Conservation (phyloP, 2,113 vertebrate genomes). For the Coturnix japonica region DNA sequence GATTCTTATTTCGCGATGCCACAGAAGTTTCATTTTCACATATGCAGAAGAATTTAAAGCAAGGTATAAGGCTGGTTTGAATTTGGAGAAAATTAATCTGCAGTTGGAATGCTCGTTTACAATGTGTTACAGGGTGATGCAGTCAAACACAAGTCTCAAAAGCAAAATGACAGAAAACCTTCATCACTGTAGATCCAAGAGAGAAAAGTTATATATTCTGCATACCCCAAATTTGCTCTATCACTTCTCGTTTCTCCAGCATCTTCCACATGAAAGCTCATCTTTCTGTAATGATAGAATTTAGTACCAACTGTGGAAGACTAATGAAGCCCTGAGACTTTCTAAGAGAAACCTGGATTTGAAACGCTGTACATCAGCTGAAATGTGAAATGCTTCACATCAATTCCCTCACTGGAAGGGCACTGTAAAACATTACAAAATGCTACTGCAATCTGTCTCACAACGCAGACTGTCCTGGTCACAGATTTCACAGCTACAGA, state of each 20-base stretch:
- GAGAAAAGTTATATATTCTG: not conserved
- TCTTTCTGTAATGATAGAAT: not conserved
- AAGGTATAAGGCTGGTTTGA: not conserved
- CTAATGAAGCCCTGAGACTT: not conserved
- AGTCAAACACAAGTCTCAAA: not conserved
- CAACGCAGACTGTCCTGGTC: not conserved
- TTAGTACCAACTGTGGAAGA: not conserved
- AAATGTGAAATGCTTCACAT: not conserved
- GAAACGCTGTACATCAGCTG: not conserved
- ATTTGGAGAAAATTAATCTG: not conserved
- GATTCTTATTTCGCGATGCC: not conserved
- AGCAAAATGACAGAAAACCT: not conserved
- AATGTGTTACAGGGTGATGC: not conserved
- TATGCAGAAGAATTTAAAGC: not conserved
- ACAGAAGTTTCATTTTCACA: slow-evolving; percentile 16
- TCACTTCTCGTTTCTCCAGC: not conserved
- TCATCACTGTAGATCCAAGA: not conserved
- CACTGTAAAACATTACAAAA: not conserved
- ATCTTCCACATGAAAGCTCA: not conserved
- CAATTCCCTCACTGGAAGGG: not conserved
- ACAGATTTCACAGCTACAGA: not conserved
- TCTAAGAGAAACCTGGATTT: not conserved
- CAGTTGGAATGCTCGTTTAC: not conserved
- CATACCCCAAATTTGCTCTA: not conserved
- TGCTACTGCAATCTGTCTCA: not conserved